A percentile compares a stretch with the other conserved stretches of the same genome.
phyloP scores from a whole-genome alignment of 1,140 invertebrate species.

The Bacillus rossius region DNA sequence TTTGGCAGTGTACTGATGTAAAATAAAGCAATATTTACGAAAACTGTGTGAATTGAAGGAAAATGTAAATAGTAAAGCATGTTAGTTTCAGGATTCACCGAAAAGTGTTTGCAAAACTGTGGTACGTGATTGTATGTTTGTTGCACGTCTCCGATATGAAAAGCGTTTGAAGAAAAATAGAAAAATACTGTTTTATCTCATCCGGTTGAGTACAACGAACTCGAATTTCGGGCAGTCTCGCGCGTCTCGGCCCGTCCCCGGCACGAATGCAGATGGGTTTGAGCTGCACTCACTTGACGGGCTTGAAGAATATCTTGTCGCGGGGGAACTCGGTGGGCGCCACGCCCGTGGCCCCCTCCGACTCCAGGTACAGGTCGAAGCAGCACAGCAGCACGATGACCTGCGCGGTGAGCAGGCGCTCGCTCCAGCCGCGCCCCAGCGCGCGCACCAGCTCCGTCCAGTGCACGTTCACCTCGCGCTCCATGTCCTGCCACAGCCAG shows the following conservation, averaged over 20 bases:
- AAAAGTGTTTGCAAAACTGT: too few species aligned
- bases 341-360: constrained; percentile 45
- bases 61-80: too few species aligned
- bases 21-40: too few species aligned
- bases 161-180: not conserved
- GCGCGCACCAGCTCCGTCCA: constrained; percentile 42
- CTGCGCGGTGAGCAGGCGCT: constrained; percentile 63
- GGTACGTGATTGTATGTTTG: too few species aligned
- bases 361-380: constrained; percentile 84
- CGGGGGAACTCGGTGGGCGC: constrained; percentile 61
- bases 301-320: constrained; percentile 73
- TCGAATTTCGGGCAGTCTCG: not conserved
- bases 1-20: too few species aligned
- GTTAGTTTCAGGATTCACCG: too few species aligned
- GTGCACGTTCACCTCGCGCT: constrained; percentile 64
- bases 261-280: not conserved
- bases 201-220: not conserved
- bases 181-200: not conserved
- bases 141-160: not conserved
- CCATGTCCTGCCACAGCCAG: constrained; percentile 56
- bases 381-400: constrained; percentile 72
- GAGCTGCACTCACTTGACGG: constrained; percentile 45
- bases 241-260: not conserved
- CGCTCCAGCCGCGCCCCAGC: constrained; percentile 30
- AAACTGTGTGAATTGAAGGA: too few species aligned